Evolutionary conservation across 2,113 vertebrate species (phyloP).

Genomic region (Suncus etruscus): DNA sequence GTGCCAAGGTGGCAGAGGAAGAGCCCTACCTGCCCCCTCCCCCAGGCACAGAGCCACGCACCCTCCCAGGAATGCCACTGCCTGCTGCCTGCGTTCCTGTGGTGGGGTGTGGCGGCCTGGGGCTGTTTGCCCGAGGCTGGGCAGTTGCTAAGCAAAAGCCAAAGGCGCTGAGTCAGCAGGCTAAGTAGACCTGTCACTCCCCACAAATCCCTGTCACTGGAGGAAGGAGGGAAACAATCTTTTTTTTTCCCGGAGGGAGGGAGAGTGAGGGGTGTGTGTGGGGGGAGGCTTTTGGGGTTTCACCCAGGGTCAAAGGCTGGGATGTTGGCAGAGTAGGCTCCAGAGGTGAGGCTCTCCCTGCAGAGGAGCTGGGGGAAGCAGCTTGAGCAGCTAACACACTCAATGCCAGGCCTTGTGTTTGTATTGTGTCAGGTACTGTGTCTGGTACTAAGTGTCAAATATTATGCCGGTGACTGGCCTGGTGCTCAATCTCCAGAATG

Average conservation of each 20-base stretch:
- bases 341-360: too few relatives aligned
- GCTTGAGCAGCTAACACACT: accelerated
- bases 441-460: too few relatives aligned
- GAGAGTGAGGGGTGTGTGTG: too few relatives aligned
- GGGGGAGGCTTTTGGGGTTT: background rate
- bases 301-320: background rate
- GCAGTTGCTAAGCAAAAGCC: constrained; percentile 70
- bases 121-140: constrained; percentile 65
- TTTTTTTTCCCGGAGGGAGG: background rate
- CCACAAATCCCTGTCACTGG: background rate
- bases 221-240: constrained; percentile 26
- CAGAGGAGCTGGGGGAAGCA: background rate
- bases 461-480: background rate
- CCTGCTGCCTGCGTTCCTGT: constrained; percentile 70
- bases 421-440: background rate
- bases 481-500: constrained; percentile 14
- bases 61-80: constrained; percentile 45
- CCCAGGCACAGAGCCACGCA: background rate
- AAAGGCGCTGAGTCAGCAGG: constrained; percentile 78
- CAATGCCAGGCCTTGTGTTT: too few relatives aligned
- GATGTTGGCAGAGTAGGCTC: background rate
- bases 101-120: constrained; percentile 65
- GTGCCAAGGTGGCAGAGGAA: constrained; percentile 52
- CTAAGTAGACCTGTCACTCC: background rate
- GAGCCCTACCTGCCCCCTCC: constrained; percentile 31